These are phyloP conservation scores for Philonicus albiceps DNA, from an alignment of 2,888 invertebrate species.

Conservation along the genomic window DNA sequence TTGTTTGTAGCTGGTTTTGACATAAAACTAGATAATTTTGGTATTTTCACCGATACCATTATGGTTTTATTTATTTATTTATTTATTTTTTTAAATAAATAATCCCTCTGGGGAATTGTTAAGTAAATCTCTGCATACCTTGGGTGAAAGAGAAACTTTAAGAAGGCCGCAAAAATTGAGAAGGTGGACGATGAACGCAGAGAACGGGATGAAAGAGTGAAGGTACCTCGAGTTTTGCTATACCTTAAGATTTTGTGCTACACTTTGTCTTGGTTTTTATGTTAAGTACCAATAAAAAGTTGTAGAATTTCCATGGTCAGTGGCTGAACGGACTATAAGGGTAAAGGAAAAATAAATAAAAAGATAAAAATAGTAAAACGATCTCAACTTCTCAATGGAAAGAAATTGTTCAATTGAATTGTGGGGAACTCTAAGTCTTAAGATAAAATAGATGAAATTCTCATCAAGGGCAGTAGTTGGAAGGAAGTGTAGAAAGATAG, in stretches of 20 bases:
- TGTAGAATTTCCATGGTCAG: neutral
- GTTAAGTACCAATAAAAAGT: neutral
- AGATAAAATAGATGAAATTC: constrained; percentile 30
- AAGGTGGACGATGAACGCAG: too few relatives aligned
- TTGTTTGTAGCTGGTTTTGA: neutral
- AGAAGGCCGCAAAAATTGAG: too few relatives aligned
- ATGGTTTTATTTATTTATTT: too few relatives aligned
- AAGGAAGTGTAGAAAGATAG: neutral
- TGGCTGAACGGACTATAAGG: neutral
- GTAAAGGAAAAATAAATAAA: neutral
- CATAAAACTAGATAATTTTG: neutral
- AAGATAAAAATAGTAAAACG: neutral
- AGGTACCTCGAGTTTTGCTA: too few relatives aligned
- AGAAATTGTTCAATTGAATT: constrained; percentile 4
- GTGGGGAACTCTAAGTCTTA: neutral
- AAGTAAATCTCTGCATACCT: neutral
- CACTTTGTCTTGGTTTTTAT: neutral
- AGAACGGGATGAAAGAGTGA: too few relatives aligned
- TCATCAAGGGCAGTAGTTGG: constrained; percentile 9
- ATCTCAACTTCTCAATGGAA: neutral
- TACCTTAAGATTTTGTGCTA: neutral
- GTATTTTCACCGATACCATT: neutral
- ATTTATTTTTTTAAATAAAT: neutral
- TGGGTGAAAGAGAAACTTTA: neutral
- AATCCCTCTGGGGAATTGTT: neutral